Base-by-base conservation (phyloP, 2,888 invertebrate species). In the Blomia tropicalis region DNA sequence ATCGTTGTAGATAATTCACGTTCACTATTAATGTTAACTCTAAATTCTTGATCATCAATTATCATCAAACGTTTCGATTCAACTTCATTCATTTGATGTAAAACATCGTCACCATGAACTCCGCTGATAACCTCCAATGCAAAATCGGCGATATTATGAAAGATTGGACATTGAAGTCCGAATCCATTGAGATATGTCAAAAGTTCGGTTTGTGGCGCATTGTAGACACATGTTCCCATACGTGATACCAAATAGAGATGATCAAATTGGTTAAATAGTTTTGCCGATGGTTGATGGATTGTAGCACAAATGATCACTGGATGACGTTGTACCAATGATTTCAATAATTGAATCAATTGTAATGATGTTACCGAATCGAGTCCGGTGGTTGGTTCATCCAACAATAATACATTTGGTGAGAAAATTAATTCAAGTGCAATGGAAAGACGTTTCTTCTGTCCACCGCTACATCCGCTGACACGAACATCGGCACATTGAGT, bases 221-320 rank as follows among this genome's bases (percentile, higher is more conserved):
- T 23, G 32, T 64, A 64, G n/a, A 64, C 31, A 43, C 64, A 64
- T 31, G 47, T 56, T 4, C 64, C 64, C 27, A 44, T 27, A 23
- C 17, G n/a, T 7, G 62, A 62, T 29, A 64, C 14, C 5, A 61
- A 43, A 25, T 64, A 64, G 3, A 62, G 22, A 23, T 61, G n/a
- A 23, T 64, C 59, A 51, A 64, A 64, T n/a, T 43, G 29, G 4
- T 19, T 17, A 22, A 64, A 29, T 14, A 64, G n/a, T 36, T 43
- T 43, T n/a, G 64, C 62, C 2, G 47, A 47, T 31, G 64, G 64
- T 22, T 64, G 64, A 59, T 64, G 64, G 41, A 64, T 62, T 19
- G 58, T 32, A 22, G 62, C 62, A 27, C 43, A 63, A 7, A 64
- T 62, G 27, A 64, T 58, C 19, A 56, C 19, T 17, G 60, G 63